Base-by-base conservation (phyloP, 2,797 vertebrate species). In the Macropus fuliginosus region DNA sequence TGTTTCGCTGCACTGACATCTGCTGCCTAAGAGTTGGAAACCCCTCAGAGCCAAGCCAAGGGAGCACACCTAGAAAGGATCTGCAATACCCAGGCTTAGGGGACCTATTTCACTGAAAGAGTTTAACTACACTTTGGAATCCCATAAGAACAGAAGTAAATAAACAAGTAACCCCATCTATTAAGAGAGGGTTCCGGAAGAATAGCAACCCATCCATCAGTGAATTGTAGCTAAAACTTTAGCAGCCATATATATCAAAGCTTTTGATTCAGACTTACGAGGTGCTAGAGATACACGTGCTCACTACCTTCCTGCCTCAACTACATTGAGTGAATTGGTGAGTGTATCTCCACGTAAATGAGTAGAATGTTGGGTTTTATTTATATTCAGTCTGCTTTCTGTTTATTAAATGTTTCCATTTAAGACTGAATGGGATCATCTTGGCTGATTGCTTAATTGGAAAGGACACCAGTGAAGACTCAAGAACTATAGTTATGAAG, bases 211-310 rank as follows among this genome's bases (percentile, higher is more conserved):
- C 12, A 62, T 34, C 29, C 57, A 62, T 62, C 57, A 31, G 57
- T 62, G 57, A 62, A 74, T 5, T 21, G 14, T 74, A 74, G 16
- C 2, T 1, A 12, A 62, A 62, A 31, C 34, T n/a, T 13, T n/a
- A 66, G 62, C 34, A 66, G 34, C 34, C 13, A n/a, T 4, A 66
- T 66, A 8, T 5, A 40, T n/a, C 62, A 6, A 74, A 16, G 8
- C 5, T 40, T 74, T 74, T 0, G 2, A 29, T 40, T 14, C 5
- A 74, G 11, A 18, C n/a, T 40, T 18, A 16, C 1, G 5, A 74
- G 1, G 34, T n/a, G 5, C 4, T 34, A 1, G 2, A 13, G 57
- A 31, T 9, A 31, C 0, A 31, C 0, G 3, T 59, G 3, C 10
- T 59, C 11, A 11, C 57, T 11, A 59, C 27, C 10, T 13, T 31